phyloP scores from a whole-genome alignment of 2,113 vertebrate genomes.

The Burhinus bistriatus region DNA sequence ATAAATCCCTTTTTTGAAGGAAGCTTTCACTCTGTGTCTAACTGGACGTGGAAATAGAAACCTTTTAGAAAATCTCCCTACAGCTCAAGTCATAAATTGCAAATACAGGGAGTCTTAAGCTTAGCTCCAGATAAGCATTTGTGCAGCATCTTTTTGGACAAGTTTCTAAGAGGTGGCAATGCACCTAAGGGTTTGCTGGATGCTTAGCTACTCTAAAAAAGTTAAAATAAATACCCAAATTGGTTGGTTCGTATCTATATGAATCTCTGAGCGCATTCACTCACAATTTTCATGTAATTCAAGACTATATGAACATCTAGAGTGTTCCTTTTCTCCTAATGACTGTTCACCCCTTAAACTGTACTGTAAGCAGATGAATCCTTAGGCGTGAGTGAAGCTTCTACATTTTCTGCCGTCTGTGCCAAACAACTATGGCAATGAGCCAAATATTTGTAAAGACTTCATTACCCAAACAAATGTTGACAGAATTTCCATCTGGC shows the following conservation, averaged over 20 bases:
- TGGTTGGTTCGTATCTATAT: background rate
- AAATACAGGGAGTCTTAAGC: background rate
- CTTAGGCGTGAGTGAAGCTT: background rate
- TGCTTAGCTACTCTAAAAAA: background rate
- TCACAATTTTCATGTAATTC: background rate
- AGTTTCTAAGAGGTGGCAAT: background rate
- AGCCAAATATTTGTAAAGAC: slow-evolving; percentile 40
- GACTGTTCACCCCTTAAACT: background rate
- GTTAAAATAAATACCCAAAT: background rate
- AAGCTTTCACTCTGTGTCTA: background rate
- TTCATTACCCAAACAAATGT: slow-evolving; percentile 48
- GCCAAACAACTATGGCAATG: slow-evolving; percentile 3
- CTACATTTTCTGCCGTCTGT: background rate
- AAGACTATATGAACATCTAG: background rate
- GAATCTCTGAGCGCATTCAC: background rate
- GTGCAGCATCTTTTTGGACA: background rate
- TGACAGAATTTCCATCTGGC: slow-evolving; percentile 58
- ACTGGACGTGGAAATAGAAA: background rate
- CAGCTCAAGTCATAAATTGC: background rate
- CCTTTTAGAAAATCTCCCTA: background rate
- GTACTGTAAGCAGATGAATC: background rate
- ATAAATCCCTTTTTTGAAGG: background rate
- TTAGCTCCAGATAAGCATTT: background rate
- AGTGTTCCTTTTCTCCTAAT: background rate
- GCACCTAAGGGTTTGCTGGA: background rate